These are phyloP conservation scores for Lysiphlebus fabarum DNA, from an alignment of 1,140 invertebrate species.

Conservation along the genomic window DNA sequence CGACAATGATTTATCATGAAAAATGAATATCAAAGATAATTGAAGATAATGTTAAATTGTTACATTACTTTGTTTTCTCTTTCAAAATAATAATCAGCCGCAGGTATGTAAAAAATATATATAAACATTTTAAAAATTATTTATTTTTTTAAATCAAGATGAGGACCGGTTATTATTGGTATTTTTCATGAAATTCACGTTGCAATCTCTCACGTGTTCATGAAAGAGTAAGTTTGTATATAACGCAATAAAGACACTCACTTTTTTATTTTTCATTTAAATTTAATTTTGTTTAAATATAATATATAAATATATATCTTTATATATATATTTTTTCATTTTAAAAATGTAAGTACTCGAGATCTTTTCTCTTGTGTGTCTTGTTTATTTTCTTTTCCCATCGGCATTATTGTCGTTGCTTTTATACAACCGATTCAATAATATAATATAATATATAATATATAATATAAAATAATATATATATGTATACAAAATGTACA, in stretches of 20 bases:
- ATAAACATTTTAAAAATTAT: no score
- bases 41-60: neutral
- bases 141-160: no score
- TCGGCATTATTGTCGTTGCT: slow-evolving; percentile 19
- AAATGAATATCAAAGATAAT: neutral
- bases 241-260: no score
- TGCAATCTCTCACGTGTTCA: neutral
- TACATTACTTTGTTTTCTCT: slow-evolving; percentile 13
- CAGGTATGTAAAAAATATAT: no score
- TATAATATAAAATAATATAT: no score
- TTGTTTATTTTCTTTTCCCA: slow-evolving; percentile 11
- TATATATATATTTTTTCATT: neutral
- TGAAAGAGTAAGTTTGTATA: no score
- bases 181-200: slow-evolving; percentile 16
- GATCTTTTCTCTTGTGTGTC: slow-evolving; percentile 11
- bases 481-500: neutral
- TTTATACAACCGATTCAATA: slow-evolving; percentile 8
- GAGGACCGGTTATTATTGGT: slow-evolving; percentile 5
- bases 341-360: neutral
- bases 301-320: no score
- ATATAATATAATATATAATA: neutral
- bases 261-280: no score
- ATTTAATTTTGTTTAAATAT: neutral
- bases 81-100: neutral
- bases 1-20: neutral